Evolutionary conservation across 2,888 invertebrate species (phyloP), one percentile per base, ranked within the genome.

Genomic region (Mesorhabditis sp.): DNA sequence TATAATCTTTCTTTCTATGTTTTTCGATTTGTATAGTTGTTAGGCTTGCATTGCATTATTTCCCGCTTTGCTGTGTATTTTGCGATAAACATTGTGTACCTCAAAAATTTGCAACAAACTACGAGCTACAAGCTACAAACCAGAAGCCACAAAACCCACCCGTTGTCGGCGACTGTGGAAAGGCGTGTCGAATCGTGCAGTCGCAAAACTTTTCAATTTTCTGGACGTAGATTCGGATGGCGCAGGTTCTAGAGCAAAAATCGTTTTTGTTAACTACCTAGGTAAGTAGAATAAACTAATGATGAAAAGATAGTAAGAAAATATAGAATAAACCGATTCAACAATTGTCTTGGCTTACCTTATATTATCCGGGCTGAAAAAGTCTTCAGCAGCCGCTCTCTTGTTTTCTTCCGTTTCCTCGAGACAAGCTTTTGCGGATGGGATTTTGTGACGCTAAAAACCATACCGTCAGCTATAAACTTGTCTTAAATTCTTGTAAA

Each of bases 141-240:
- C 5, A 65, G 2, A 66, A 45, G 50, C 28, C 15, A 67, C 5
- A 45, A 42, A 28, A 50, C 63, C 44, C 74, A 28, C 28, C 28
- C 28, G 75, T 75, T 43, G 69, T 73, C 4, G 71, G 68, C 62
- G 76, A 76, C 5, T 70, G 74, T 4, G 79, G 74, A 70, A 76
- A 84, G 0, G 80, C 78, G 45, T 77, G 66, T 66, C 82, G 63
- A 72, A 84, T 72, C 5, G 82, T 76, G 67, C 84, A 84, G 42
- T 74, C 71, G 65, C 84, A 84, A 4, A 72, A 69, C 5, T 70
- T 65, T 69, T 84, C 84, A 28, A 84, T 79, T 69, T 83, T 76
- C 13, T 65, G 67, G 72, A 84, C 71, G 69, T 82, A 83, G 42
- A 70, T 74, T 5, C 72, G 67, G 15, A 82, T 73, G 6, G 76